Evolutionary conservation across 2,113 vertebrate species (phyloP).

Genomic region (Myotis yumanensis): DNA sequence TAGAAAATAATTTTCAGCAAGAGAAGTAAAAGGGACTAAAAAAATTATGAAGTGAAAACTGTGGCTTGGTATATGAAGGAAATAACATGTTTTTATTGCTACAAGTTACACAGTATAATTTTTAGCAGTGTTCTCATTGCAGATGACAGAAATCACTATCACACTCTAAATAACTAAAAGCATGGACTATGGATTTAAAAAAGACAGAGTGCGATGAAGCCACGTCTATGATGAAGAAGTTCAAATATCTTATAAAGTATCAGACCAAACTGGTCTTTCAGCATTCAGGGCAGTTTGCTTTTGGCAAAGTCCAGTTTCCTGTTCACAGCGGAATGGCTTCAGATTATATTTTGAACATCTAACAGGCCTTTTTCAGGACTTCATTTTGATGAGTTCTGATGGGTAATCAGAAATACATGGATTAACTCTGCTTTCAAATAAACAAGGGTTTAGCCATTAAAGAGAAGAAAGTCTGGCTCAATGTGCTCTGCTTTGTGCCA

Average conservation of each 20-base stretch:
- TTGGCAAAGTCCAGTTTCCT: slow-evolving; percentile 67
- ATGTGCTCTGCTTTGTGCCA: slow-evolving; percentile 47
- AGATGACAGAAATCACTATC: slow-evolving; percentile 55
- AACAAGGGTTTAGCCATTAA: slow-evolving; percentile 75
- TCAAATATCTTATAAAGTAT: slow-evolving; percentile 66
- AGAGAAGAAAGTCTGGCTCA: slow-evolving; percentile 70
- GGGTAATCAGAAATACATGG: slow-evolving; percentile 76
- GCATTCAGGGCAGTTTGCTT: slow-evolving; percentile 52
- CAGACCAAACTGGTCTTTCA: slow-evolving; percentile 53
- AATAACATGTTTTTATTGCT: slow-evolving; percentile 64
- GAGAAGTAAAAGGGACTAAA: background rate
- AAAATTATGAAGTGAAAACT: slow-evolving; percentile 16
- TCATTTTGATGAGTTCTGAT: slow-evolving; percentile 77
- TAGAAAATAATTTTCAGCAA: slow-evolving; percentile 27
- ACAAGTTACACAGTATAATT: slow-evolving; percentile 57
- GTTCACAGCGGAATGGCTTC: slow-evolving; percentile 61
- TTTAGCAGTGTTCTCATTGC: slow-evolving; percentile 55
- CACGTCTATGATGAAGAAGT: slow-evolving; percentile 55
- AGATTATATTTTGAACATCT: slow-evolving; percentile 73
- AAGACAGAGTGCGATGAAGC: background rate
- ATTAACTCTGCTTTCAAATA: slow-evolving; percentile 77
- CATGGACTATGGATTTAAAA: slow-evolving; percentile 19
- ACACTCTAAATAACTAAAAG: slow-evolving; percentile 49
- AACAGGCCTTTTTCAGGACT: slow-evolving; percentile 44
- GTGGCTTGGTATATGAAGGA: background rate